Conservation (phyloP, 2,797 vertebrate genomes). For the Pangasius djambal region DNA sequence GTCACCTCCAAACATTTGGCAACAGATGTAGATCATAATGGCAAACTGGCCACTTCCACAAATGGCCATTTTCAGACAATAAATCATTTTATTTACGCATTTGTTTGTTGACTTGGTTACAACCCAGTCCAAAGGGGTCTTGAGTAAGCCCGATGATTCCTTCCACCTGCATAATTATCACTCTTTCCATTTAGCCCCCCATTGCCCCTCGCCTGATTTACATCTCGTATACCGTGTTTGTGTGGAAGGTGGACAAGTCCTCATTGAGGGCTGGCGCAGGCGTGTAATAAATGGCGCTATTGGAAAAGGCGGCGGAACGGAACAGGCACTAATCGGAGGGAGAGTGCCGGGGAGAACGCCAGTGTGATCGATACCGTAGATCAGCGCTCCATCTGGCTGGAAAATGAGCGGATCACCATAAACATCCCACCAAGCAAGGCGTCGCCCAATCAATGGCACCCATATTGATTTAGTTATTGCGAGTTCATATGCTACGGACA, state of each 20-base stretch:
- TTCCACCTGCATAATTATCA: slow-evolving; percentile 4
- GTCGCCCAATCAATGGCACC: slow-evolving; percentile 78
- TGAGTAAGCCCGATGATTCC: not conserved
- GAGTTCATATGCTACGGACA: slow-evolving; percentile 87
- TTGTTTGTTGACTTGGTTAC: not conserved
- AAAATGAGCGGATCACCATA: slow-evolving; percentile 87
- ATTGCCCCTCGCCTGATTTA: slow-evolving; percentile 44
- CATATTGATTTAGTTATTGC: slow-evolving; percentile 86
- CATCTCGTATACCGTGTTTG: slow-evolving; percentile 48
- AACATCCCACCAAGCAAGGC: slow-evolving; percentile 77
- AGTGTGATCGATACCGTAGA: slow-evolving; percentile 82
- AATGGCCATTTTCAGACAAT: not conserved
- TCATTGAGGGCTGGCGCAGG: slow-evolving; percentile 43
- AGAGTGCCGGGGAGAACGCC: slow-evolving; percentile 53
- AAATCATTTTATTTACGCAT: not conserved
- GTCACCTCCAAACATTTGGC: not conserved
- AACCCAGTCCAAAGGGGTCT: not conserved
- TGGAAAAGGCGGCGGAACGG: slow-evolving; percentile 45
- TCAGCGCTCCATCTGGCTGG: slow-evolving; percentile 89
- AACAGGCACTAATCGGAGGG: slow-evolving; percentile 58
- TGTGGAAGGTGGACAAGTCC: slow-evolving; percentile 22
- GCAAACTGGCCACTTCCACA: not conserved
- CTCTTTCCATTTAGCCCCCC: slow-evolving; percentile 29
- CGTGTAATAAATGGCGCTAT: slow-evolving; percentile 67
- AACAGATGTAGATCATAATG: too few relatives aligned